Percentiles rank a stretch among this genome's conserved stretches.
phyloP scores from a whole-genome alignment of 2,797 vertebrate species.

The Sebastes cheni region DNA sequence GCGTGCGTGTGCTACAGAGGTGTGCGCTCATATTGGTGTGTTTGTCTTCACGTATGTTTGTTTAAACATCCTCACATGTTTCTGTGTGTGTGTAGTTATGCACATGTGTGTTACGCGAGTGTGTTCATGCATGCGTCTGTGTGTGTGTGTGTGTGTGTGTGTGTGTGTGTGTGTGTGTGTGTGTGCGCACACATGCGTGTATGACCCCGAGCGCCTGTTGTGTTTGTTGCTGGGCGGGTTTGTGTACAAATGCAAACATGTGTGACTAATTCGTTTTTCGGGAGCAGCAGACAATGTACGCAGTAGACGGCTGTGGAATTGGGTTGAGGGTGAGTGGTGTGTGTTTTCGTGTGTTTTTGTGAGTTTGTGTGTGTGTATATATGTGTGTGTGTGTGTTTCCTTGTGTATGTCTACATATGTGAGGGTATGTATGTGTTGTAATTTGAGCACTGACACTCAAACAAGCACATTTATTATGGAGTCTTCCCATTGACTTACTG shows the following conservation, averaged over 20 bases:
- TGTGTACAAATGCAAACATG: slow-evolving; percentile 77
- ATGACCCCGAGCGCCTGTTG: slow-evolving; percentile 30
- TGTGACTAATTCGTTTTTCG: slow-evolving; percentile 79
- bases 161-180: slow-evolving; percentile 13
- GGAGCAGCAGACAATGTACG: slow-evolving; percentile 59
- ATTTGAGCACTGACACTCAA: slow-evolving; percentile 52
- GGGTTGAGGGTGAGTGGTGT: slow-evolving; percentile 41
- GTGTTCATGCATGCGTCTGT: background rate
- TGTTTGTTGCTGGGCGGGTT: slow-evolving; percentile 76
- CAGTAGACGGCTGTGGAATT: slow-evolving; percentile 34
- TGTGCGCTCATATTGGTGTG: background rate
- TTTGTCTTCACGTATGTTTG: slow-evolving; percentile 20
- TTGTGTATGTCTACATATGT: slow-evolving; percentile 25
- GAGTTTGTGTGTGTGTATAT: slow-evolving; percentile 16
- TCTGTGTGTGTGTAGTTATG: background rate
- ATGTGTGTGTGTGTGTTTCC: slow-evolving; percentile 25
- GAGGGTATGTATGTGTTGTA: slow-evolving; percentile 39
- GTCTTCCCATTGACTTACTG: slow-evolving; percentile 9
- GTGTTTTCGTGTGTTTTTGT: background rate
- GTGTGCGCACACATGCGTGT: slow-evolving; percentile 27
- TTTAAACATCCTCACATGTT: slow-evolving; percentile 23
- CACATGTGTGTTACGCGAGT: background rate
- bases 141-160: slow-evolving; percentile 20
- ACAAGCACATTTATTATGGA: slow-evolving; percentile 33
- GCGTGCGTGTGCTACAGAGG: background rate